Evolutionary conservation across 2,888 invertebrate species (phyloP), one percentile per base, ranked within the genome.

Genomic region (Heterodera filipjevi): DNA sequence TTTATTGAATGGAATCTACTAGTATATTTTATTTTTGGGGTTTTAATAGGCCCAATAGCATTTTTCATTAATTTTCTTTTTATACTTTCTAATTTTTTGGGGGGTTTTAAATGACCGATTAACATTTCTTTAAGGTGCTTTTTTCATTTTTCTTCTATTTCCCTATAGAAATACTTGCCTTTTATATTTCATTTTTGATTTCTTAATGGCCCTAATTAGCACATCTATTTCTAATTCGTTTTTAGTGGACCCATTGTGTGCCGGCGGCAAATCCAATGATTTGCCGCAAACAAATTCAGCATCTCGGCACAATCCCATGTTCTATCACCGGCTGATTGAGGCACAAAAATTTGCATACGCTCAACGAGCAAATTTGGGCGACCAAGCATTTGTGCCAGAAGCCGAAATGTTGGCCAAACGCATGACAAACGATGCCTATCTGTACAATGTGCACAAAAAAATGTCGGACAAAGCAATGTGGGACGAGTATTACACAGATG

Each of bases 271-370:
- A 49, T 49, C 19, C n/a, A 27, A 59, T 59, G 59, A 39, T 39
- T 12, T 10, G 0, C 12, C 39, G n/a, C 6, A 27, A n/a, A 12
- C 27, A n/a, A 59, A n/a, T 27, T 59, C n/a, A n/a, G 22, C 53
- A 5, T 2, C 12, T 10, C 59, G n/a, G 8, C n/a, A 59, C n/a
- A 5, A 75, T 33, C 81, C 80, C n/a, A 68, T 46, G 12, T 93
- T 94, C 1, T 94, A 94, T 92, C 97, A 98, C 86, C 92, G 94
- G 81, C 92, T 95, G 83, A 91, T 94, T 16, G 97, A 98, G 90
- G 92, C 94, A 8, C 94, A 95, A 90, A 98, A 98, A 90, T 96
- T 93, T 91, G 95, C 93, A 32, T 96, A 94, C 90, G 96, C 94
- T 0, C 92, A 93, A 87, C 91, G 96, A 82, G 93, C 94, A 0